phyloP scores from a whole-genome alignment of 2,888 invertebrate species.

The Tribolium freemani region DNA sequence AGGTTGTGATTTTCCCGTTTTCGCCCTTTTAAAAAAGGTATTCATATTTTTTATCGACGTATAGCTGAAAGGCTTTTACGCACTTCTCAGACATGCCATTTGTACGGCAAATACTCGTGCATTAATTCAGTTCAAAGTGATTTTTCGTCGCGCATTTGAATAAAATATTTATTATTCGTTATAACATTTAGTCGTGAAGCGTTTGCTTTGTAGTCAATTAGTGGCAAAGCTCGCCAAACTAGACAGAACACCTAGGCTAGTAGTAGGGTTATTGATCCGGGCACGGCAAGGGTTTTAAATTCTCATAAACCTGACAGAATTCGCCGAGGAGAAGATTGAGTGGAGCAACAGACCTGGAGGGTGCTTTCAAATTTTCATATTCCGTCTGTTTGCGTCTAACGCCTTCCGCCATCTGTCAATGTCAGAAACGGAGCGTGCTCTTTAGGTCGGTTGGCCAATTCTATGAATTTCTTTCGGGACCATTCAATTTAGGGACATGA shows the following conservation, averaged over 20 bases:
- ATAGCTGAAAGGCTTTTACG: neutral
- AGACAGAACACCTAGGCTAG: constrained; percentile 54
- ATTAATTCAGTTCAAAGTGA: neutral
- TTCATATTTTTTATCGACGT: neutral
- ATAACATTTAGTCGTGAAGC: too few relatives aligned
- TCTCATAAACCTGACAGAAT: constrained; percentile 64
- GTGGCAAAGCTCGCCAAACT: constrained; percentile 45
- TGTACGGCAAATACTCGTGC: neutral
- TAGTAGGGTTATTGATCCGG: constrained; percentile 55
- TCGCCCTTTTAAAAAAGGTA: neutral
- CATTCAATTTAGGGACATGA: constrained; percentile 58
- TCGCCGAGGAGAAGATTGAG: constrained; percentile 61
- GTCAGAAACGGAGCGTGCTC: constrained; percentile 56
- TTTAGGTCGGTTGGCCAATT: constrained; percentile 59
- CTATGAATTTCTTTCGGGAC: constrained; percentile 58
- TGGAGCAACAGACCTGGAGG: constrained; percentile 59
- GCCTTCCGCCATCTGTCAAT: constrained; percentile 61
- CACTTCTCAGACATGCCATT: neutral
- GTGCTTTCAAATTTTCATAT: constrained; percentile 62
- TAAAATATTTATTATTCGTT: neutral
- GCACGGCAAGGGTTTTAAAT: constrained; percentile 62
- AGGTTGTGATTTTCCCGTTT: neutral
- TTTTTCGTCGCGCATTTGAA: neutral
- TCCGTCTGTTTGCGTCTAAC: constrained; percentile 60
- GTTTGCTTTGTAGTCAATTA: neutral